These are phyloP conservation scores for Creontiades dilutus DNA, from an alignment of 2,888 invertebrate species.

Conservation along the genomic window DNA sequence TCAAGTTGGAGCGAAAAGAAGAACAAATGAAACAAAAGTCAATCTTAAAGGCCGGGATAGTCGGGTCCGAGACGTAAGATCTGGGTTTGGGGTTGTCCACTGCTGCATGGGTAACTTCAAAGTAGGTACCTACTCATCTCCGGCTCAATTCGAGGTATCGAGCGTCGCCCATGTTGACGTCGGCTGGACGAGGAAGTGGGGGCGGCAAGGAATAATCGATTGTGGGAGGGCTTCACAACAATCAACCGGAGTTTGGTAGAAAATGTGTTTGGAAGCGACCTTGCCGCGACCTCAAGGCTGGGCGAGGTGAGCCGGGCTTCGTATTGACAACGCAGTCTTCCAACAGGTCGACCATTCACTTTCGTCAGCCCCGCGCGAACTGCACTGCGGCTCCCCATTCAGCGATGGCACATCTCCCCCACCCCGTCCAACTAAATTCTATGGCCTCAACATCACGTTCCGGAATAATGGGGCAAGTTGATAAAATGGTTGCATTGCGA, in stretches of 20 bases:
- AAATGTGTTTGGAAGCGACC: conserved; percentile 24
- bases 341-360: conserved; percentile 42
- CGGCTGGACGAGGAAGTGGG: neutral
- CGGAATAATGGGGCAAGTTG: no score
- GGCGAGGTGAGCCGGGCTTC: neutral
- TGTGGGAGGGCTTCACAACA: conserved; percentile 7
- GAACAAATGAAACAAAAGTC: neutral
- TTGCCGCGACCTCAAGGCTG: conserved; percentile 12
- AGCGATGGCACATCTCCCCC: neutral
- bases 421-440: neutral
- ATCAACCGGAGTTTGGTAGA: conserved; percentile 27
- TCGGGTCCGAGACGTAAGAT: neutral
- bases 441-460: no score
- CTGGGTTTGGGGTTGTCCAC: neutral
- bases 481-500: no score
- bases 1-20: neutral
- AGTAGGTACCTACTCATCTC: no score
- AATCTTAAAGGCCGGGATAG: neutral
- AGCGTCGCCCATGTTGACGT: neutral
- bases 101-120: neutral
- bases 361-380: neutral
- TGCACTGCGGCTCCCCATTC: neutral
- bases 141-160: conserved; percentile 7
- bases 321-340: conserved; percentile 29
- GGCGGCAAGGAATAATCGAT: conserved; percentile 1